Base-by-base conservation (phyloP, 2,113 vertebrate genomes). In the Leptosomus discolor region DNA sequence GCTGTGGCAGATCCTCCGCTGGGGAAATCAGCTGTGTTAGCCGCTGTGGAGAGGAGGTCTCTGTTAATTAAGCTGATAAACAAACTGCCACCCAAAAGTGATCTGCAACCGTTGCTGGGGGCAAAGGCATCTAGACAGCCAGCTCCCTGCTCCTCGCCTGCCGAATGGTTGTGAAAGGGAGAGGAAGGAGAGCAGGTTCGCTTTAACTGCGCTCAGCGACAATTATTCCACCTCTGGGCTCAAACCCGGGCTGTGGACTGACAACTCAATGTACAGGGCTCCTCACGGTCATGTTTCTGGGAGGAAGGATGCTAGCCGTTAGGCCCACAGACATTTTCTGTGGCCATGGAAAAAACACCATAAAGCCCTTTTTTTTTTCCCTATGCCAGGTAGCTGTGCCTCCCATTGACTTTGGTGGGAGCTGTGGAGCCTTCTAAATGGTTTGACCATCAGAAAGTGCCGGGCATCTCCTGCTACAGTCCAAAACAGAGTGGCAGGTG, bases 1-100 rank as follows among this genome's bases (percentile, higher is more conserved):
- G 98, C 94, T 98, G 98, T 0, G 97, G 98, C 84, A 98, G 97
- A 36, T 98, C 98, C 70, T 97, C 89, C 0, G 98, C 97, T 0
- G 98, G 97, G 21, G 97, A 86, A 50, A 94, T 63, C n/a, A 98
- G 98, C 92, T 97, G 97, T 9, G 5, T 43, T 45, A 98, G 89
- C 23, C 98, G 94, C 98, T 98, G 97, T 1, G 7, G 95, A 92
- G 86, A 46, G 50, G 75, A 76, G 78, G 11, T 1, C 30, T 68
- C 93, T 79, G 75, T 96, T 97, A 97, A 95, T 95, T 78, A 84
- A 65, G 50, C 45, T 91, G 77, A 58, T 61, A 90, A 86, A 78
- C 34, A 93, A 67, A 92, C 45, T 37, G 43, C 61, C 67, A 75
- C 51, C 80, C 90, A 45, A 23, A 34, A 93, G 80, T 15, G 58